Evolutionary conservation across 2,888 invertebrate genomes (phyloP).

Genomic region (Campoplex capitator): DNA sequence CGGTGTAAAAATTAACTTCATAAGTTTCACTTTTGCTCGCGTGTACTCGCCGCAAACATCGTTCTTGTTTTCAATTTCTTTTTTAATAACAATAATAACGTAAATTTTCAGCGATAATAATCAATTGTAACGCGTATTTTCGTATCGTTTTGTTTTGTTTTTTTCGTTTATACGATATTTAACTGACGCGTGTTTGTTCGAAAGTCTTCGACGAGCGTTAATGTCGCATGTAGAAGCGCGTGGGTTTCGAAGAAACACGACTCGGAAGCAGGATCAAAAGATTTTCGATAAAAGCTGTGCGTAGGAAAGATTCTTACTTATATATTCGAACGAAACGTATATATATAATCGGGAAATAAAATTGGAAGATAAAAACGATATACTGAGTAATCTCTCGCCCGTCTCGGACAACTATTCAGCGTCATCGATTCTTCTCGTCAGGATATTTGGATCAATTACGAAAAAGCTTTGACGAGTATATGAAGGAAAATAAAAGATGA

Average conservation of each 20-base stretch:
- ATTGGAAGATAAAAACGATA: slow-evolving; percentile 35
- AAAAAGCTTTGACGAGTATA: slow-evolving; percentile 31
- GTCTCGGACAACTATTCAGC: slow-evolving; percentile 32
- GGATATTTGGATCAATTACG: slow-evolving; percentile 29
- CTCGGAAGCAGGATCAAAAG: slow-evolving; percentile 59
- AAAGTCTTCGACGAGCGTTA: slow-evolving; percentile 33
- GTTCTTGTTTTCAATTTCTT: slow-evolving; percentile 13
- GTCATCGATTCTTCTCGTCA: slow-evolving; percentile 24
- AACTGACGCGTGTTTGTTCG: slow-evolving; percentile 5
- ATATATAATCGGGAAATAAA: background rate
- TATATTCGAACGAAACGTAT: background rate
- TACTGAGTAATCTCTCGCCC: slow-evolving; percentile 62
- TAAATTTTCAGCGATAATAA: slow-evolving; percentile 51
- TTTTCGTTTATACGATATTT: background rate
- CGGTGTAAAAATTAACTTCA: background rate
- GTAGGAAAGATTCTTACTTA: background rate
- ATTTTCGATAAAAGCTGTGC: slow-evolving; percentile 51
- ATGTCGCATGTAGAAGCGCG: slow-evolving; percentile 32
- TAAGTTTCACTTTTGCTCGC: slow-evolving; percentile 6
- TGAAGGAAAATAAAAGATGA: slow-evolving; percentile 11
- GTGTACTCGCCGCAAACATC: slow-evolving; percentile 27
- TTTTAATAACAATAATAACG: slow-evolving; percentile 45
- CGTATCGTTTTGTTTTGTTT: background rate
- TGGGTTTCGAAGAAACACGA: slow-evolving; percentile 29
- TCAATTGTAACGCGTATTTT: slow-evolving; percentile 35